A percentile compares a stretch with the other conserved stretches of the same genome.
These are phyloP conservation scores for Notarius lentiginosus DNA, from an alignment of 2,113 vertebrate genomes.

Conservation along the genomic window DNA sequence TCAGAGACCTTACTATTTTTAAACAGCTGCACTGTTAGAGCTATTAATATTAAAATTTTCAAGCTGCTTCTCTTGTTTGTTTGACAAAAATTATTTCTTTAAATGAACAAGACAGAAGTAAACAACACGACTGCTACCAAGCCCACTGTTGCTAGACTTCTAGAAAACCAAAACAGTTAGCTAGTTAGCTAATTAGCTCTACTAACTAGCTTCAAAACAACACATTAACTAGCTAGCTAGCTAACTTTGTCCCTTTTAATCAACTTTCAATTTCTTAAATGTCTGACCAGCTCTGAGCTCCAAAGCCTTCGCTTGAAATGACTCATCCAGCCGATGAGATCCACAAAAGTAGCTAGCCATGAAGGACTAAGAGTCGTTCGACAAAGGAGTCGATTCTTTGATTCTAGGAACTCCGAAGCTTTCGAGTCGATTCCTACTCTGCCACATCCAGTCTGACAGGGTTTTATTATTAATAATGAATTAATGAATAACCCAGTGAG, in stretches of 20 bases:
- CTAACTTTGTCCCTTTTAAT: background rate
- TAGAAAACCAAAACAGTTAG: background rate
- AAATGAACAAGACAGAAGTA: background rate
- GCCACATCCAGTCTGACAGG: background rate
- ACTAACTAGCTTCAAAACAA: background rate
- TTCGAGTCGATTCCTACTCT: background rate
- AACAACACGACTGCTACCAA: background rate
- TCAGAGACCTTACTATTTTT: background rate
- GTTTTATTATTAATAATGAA: too few species aligned
- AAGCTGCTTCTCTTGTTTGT: background rate
- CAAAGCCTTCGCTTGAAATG: background rate
- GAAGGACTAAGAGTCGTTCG: background rate
- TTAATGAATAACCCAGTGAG: too few species aligned
- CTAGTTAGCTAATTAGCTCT: background rate
- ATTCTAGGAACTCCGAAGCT: background rate
- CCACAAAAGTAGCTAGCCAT: background rate
- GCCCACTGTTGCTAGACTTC: too few species aligned
- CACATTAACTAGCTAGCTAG: background rate
- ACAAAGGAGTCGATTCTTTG: background rate
- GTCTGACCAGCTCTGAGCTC: background rate
- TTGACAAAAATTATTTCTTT: background rate
- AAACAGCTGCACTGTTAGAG: background rate
- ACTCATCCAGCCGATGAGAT: background rate
- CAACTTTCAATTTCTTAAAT: too few species aligned
- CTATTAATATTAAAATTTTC: background rate